Evolutionary conservation across 64 coral and sea anemone species (phyloP).

Genomic region (Stylophora pistillata): DNA sequence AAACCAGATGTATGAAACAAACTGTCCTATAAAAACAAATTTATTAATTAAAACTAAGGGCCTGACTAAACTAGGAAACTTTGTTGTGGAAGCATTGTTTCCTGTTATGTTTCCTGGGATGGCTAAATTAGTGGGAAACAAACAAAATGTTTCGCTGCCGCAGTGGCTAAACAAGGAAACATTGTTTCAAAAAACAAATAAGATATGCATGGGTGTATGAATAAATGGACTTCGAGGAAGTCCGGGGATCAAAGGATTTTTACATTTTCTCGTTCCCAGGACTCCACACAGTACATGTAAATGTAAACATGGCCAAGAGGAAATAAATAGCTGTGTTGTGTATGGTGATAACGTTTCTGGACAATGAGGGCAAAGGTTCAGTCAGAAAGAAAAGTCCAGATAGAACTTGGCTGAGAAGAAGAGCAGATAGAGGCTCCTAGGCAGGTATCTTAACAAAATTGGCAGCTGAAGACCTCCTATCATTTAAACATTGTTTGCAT

Average conservation of each 20-base stretch:
- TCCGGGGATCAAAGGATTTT: background rate
- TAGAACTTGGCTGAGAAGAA: constrained; percentile 23
- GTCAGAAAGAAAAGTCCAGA: constrained; percentile 40
- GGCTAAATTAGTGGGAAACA: too few relatives aligned
- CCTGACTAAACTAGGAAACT: too few relatives aligned
- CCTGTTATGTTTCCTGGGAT: too few relatives aligned
- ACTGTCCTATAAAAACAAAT: constrained; percentile 4
- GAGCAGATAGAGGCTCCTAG: constrained; percentile 17
- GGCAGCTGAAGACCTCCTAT: constrained; percentile 3
- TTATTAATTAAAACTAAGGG: too few relatives aligned
- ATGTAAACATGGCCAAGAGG: constrained; percentile 18
- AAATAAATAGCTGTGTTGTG: constrained; percentile 26
- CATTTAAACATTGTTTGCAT: constrained; percentile 16
- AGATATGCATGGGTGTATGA: too few relatives aligned
- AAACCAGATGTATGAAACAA: constrained; percentile 4
- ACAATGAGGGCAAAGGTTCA: constrained; percentile 33
- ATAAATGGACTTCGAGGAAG: background rate
- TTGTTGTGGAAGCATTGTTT: too few relatives aligned
- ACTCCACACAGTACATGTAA: constrained; percentile 15
- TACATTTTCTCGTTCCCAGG: constrained; percentile 1
- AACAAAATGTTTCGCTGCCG: too few relatives aligned
- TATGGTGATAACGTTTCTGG: constrained; percentile 36
- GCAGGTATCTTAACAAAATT: constrained; percentile 6
- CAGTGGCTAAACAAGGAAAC: too few relatives aligned
- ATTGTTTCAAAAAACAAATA: too few relatives aligned